phyloP scores from a whole-genome alignment of 1,140 invertebrate species.

The Zaprionus davidi region DNA sequence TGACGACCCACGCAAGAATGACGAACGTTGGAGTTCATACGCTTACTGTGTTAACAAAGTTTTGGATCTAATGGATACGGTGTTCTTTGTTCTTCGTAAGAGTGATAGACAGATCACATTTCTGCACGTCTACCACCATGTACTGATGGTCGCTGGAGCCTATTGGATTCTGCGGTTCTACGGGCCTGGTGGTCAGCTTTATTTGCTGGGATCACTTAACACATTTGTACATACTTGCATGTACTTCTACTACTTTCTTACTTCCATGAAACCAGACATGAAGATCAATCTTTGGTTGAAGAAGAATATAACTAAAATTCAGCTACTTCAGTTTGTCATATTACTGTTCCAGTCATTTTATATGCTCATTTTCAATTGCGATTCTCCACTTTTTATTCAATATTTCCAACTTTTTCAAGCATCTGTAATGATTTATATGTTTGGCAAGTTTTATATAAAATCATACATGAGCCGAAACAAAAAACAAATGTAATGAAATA shows the following conservation, averaged over 20 bases:
- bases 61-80: slow-evolving; percentile 88
- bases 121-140: slow-evolving; percentile 94
- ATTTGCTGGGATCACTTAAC: slow-evolving; percentile 90
- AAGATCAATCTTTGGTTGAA: slow-evolving; percentile 92
- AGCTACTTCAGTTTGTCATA: slow-evolving; percentile 91
- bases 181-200: slow-evolving; percentile 87
- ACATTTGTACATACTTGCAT: slow-evolving; percentile 91
- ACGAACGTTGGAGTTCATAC: slow-evolving; percentile 26
- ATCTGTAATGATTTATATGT: slow-evolving; percentile 89
- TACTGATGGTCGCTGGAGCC: slow-evolving; percentile 70
- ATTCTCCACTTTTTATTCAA: slow-evolving; percentile 87
- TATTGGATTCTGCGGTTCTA: slow-evolving; percentile 1
- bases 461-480: slow-evolving; percentile 29
- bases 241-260: slow-evolving; percentile 91
- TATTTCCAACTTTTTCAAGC: slow-evolving; percentile 84
- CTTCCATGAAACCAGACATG: slow-evolving; percentile 87
- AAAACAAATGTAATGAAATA: not conserved
- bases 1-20: not conserved
- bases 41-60: slow-evolving; percentile 53
- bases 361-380: slow-evolving; percentile 88
- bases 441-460: slow-evolving; percentile 90
- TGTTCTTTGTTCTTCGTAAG: slow-evolving; percentile 94
- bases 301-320: slow-evolving; percentile 91
- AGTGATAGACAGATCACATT: slow-evolving; percentile 93
- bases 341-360: slow-evolving; percentile 87